Percentiles rank a stretch among this genome's conserved stretches.
phyloP scores from a whole-genome alignment of 1,140 invertebrate species.

The Neuroterus valhalla region DNA sequence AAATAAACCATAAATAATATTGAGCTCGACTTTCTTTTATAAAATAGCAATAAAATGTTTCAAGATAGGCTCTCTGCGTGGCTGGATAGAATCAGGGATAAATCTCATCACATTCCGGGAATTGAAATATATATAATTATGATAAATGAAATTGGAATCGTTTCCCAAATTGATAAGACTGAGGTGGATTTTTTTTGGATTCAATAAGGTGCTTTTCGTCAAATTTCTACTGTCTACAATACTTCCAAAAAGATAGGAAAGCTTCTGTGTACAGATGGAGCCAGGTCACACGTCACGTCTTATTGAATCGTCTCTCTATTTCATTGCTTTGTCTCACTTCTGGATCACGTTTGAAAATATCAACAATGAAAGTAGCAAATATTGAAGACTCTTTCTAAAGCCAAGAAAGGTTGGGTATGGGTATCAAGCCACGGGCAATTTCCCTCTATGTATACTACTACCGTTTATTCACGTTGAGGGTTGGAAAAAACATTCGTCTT shows the following conservation, averaged over 20 bases:
- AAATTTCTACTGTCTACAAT: not conserved
- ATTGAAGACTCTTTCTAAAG: slow-evolving; percentile 3
- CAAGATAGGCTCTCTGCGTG: too few relatives aligned
- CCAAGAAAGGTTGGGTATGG: not conserved
- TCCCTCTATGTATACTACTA: not conserved
- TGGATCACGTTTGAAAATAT: slow-evolving; percentile 19
- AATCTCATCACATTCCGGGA: too few relatives aligned
- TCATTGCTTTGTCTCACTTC: not conserved
- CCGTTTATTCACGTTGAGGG: not conserved
- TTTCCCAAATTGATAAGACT: not conserved
- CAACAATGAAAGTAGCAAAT: slow-evolving; percentile 20
- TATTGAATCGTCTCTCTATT: slow-evolving; percentile 8
- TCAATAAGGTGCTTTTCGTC: not conserved
- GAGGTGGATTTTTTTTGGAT: not conserved
- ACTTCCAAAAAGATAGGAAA: not conserved
- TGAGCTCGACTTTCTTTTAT: too few relatives aligned
- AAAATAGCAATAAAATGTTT: too few relatives aligned
- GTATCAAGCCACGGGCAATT: slow-evolving; percentile 10
- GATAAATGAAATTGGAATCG: not conserved
- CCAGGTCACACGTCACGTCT: not conserved
- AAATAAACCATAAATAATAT: too few relatives aligned
- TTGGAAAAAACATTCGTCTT: not conserved
- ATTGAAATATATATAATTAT: too few relatives aligned
- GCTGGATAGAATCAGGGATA: too few relatives aligned
- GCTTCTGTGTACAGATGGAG: not conserved